Evolutionary conservation across 2,113 vertebrate genomes (phyloP).

Genomic region (Pao palembangensis): DNA sequence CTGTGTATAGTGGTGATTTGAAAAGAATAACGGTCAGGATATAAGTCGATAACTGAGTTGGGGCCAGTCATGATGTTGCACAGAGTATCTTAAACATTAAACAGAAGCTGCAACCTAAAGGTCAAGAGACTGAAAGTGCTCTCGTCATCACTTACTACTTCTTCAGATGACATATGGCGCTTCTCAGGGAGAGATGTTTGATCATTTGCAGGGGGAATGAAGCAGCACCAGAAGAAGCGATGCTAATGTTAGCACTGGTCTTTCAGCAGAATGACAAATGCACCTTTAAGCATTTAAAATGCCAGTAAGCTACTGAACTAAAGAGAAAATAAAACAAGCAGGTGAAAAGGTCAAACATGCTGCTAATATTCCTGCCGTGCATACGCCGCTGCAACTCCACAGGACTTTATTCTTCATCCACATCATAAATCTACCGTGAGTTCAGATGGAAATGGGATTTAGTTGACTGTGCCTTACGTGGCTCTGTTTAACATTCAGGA

Average conservation of each 20-base stretch:
- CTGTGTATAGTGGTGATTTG: no score
- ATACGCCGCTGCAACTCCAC: slow-evolving; percentile 31
- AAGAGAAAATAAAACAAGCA: slow-evolving; percentile 9
- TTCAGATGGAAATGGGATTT: slow-evolving; percentile 46
- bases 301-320: slow-evolving; percentile 2
- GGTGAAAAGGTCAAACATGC: slow-evolving; percentile 22
- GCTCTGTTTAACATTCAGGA: slow-evolving; percentile 46
- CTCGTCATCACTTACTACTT: slow-evolving; percentile 28
- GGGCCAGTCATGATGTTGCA: not conserved
- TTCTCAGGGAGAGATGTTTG: slow-evolving; percentile 14
- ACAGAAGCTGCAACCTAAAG: slow-evolving; percentile 37
- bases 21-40: no score
- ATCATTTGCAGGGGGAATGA: slow-evolving; percentile 11
- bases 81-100: slow-evolving; percentile 8
- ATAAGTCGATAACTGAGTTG: no score
- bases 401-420: slow-evolving; percentile 31
- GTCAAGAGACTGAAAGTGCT: slow-evolving; percentile 26
- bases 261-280: slow-evolving; percentile 15
- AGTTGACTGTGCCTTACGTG: slow-evolving; percentile 40
- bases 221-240: slow-evolving; percentile 16
- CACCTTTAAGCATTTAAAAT: slow-evolving; percentile 24
- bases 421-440: slow-evolving; percentile 42
- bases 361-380: slow-evolving; percentile 2
- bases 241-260: slow-evolving; percentile 1
- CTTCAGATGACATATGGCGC: slow-evolving; percentile 48